Base-by-base conservation (phyloP, 2,888 invertebrate genomes). In the Schizotus pectinicornis region DNA sequence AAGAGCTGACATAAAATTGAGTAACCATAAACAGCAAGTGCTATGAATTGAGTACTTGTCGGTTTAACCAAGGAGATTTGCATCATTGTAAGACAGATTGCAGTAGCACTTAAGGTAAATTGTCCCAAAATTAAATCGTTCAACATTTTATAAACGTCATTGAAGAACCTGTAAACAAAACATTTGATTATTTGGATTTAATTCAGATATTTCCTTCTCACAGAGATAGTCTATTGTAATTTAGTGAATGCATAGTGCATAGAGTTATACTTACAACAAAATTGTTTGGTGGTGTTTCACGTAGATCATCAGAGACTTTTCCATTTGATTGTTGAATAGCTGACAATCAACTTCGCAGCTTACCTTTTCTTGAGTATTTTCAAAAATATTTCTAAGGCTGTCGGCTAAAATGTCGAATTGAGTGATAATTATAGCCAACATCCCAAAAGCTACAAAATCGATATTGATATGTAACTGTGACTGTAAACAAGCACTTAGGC, bases 1-100 rank as follows among this genome's bases (percentile, higher is more conserved):
- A 43, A 42, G 8, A 52, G 13, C 12, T 52, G 12, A 7, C 34
- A 9, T 7, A 37, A 30, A 7, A 38, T 22, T n/a, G 49, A 30
- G 11, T 31, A 9, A 31, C 39, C 32, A 38, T 37, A 1, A 39
- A 32, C 7, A 32, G 9, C 7, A 14, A 13, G 9, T 31, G 33
- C n/a, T n/a, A 50, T 39, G 3, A 39, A 39, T 9, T 11, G n/a
- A 30, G n/a, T 11, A 12, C 39, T 50, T 22, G 22, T 22, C 2
- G 22, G 22, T 3, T 22, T 22, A 22, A 50, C 49, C 12, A 39
- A 7, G 3, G 49, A 39, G 2, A 50, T 22, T 3, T 50, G 49
- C 30, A 50, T 39, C 49, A 50, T 50, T n/a, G 39, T 39, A 1
- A 50, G n/a, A n/a, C 49, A 36, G 9, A 38, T 50, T 8, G 7